Conservation (phyloP, 1,140 invertebrate genomes). For the Diuraphis noxia region DNA sequence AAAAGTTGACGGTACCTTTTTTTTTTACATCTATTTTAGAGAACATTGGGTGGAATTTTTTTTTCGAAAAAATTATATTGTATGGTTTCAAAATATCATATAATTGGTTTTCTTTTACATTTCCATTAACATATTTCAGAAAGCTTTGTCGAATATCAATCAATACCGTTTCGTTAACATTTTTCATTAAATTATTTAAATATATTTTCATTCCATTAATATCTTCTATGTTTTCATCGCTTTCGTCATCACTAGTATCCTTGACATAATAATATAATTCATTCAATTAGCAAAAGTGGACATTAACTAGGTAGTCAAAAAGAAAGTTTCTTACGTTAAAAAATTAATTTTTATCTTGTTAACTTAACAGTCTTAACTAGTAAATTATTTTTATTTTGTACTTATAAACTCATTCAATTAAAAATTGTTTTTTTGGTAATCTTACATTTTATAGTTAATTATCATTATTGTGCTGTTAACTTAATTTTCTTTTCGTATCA, state of each 20-base stretch:
- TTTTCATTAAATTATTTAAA: background rate
- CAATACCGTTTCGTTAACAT: background rate
- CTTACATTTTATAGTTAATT: too few relatives aligned
- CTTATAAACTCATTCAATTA: too few relatives aligned
- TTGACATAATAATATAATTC: background rate
- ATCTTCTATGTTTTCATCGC: background rate
- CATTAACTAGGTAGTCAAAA: too few relatives aligned
- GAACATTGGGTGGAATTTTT: background rate
- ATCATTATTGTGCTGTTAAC: too few relatives aligned
- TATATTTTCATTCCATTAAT: background rate
- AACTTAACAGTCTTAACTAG: too few relatives aligned
- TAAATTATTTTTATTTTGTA: too few relatives aligned
- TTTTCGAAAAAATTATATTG: background rate
- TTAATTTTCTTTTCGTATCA: too few relatives aligned
- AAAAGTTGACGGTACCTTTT: background rate
- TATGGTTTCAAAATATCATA: background rate
- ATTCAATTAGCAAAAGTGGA: background rate
- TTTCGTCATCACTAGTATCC: background rate
- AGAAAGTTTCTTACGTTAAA: too few relatives aligned
- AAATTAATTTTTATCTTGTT: too few relatives aligned
- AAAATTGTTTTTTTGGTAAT: too few relatives aligned
- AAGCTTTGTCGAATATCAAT: background rate
- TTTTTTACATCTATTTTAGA: constrained; percentile 20
- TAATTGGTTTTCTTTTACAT: background rate
- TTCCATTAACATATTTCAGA: background rate